Base-by-base conservation (phyloP, 1,140 invertebrate species). In the Leguminivora glycinivorella region DNA sequence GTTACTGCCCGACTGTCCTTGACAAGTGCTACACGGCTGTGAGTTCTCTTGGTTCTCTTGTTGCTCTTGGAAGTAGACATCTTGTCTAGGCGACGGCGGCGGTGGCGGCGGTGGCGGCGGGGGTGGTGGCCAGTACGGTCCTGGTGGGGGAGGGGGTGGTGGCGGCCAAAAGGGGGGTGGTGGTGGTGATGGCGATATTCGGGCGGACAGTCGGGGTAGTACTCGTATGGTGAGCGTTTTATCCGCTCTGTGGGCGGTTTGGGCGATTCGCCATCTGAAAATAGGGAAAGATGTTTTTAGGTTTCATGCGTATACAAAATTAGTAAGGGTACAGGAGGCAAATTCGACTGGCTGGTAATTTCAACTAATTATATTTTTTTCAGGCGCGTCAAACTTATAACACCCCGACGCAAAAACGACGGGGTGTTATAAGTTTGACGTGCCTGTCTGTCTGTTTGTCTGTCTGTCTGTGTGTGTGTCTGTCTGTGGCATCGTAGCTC, bases 181-280 rank as follows among this genome's bases (percentile, higher is more conserved):
- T 12, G 56, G 14, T 60, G 56, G 10, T 63, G 58, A n/a, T 29
- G 58, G 29, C 2, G 29, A n/a, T 31, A 63, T 7, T 17, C 14
- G 1, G 68, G 68, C 14, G 40, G 26, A 24, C 68, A 69, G 68
- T 69, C 68, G 43, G 22, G n/a, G 68, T 73, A 75, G 10, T 78
- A 75, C 25, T 80, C 38, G 47, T 22, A 52, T 17, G 82, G 80
- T 14, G 84, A 82, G 0, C 85, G 79, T 67, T 79, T 82, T 24
- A 82, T 22, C 24, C 83, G 74, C 17, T 77, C 70, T 7, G 79
- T 9, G 1, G 38, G 6, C 43, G 19, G 1, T 25, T 6, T 7
- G 25, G 14, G 14, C 4, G 25, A 14, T 19, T 67, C 31, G 5
- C 72, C 77, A 72, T 80, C 80, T 78, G 78, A 56, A 76, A 77